Evolutionary conservation across 2,888 invertebrate genomes (phyloP), one percentile per base, ranked within the genome.

Genomic region (Himalopsyche japonica): DNA sequence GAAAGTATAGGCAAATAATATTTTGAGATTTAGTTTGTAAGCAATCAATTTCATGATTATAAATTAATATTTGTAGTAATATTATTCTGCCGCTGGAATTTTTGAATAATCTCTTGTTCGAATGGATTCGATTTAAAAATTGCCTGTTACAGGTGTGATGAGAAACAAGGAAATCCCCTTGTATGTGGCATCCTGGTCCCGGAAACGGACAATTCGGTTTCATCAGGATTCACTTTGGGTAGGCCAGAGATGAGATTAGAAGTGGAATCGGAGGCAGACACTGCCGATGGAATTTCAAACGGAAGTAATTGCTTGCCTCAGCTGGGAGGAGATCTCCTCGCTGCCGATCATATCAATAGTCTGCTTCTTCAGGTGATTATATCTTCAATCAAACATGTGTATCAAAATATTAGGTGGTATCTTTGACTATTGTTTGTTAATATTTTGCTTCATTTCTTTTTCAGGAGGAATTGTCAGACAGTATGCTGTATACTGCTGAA

Each of bases 391-490:
- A 15, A 27, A 70, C 20, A 12, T n/a, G 10, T 0, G 12, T 5
- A 70, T 30, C 0, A 1, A 3, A 27, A 1, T 70, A 7, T 43
- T n/a, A 49, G n/a, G 30, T 32, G 27, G 24, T 15, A 37, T 6
- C 10, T 10, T 77, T 20, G 34, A 8, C 3, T 77, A 37, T 24
- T 83, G 1, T 32, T 83, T 83, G 27, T 24, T 76, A 79, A 24
- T 24, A 37, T 27, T 20, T 30, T 57, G 2, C 6, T 15, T 32
- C 32, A 15, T 81, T 43, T 80, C 82, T 81, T 84, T 88, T 88
- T 49, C 88, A 92, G 92, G 92, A 93, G 90, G 93, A 92, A 89
- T 88, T 93, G 81, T 89, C 92, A 88, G 92, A 92, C 87, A 90
- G 86, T 15, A 87, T 87, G 76, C 76, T 90, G 43, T 92, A 92